Evolutionary conservation across 2,888 invertebrate species (phyloP), one percentile per base, ranked within the genome.

Genomic region (Sminthurides aquaticus): DNA sequence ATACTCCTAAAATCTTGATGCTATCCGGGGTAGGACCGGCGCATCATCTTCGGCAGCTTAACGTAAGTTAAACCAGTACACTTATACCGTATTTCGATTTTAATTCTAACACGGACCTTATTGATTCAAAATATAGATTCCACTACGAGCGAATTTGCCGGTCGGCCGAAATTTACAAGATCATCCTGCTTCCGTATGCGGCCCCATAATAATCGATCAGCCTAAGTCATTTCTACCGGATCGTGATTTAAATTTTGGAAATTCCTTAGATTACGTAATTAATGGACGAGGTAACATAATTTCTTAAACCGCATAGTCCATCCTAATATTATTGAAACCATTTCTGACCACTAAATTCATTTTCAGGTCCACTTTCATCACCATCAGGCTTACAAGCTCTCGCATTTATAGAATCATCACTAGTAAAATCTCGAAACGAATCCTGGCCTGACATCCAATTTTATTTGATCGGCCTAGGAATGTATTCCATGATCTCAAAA

Each of bases 291-390:
- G n/a, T n/a, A 56, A 52, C n/a, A 27, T 34, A 15, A 22, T 54
- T 18, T 54, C n/a, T n/a, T n/a, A n/a, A n/a, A n/a, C n/a, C n/a
- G n/a, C n/a, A n/a, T n/a, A n/a, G n/a, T n/a, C n/a, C n/a, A n/a
- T 15, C 34, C 25, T 3, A 3, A 20, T n/a, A n/a, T n/a, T n/a
- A n/a, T n/a, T n/a, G n/a, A n/a, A n/a, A n/a, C n/a, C n/a, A n/a
- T n/a, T n/a, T n/a, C n/a, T n/a, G n/a, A n/a, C n/a, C n/a, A n/a
- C n/a, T n/a, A n/a, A n/a, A n/a, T n/a, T 94, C 91, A 78, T 88
- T n/a, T n/a, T n/a, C n/a, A 74, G 91, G 91, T 0, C 91, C 91
- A 0, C 78, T 92, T 24, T 92, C 92, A 0, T 87, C 91, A 2
- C 82, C 91, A 77, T 92, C 91, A 0, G 91, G 91, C 0, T n/a